These are phyloP conservation scores for Calephelis virginiensis DNA, from an alignment of 1,140 invertebrate species.

Conservation along the genomic window DNA sequence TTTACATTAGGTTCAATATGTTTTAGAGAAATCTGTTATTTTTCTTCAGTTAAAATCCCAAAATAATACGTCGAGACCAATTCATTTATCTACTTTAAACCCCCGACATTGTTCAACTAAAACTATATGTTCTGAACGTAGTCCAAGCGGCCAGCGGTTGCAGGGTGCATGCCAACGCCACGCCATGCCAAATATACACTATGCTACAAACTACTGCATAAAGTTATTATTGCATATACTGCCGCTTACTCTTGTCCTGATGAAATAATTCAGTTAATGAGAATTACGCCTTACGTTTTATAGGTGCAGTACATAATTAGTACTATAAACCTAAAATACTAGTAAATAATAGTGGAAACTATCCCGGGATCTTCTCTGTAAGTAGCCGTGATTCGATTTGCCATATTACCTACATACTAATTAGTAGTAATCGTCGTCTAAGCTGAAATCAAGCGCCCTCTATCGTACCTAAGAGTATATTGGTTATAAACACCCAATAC, in stretches of 20 bases:
- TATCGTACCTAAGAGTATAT: no score
- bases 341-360: no score
- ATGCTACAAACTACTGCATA: slow-evolving; percentile 54
- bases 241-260: slow-evolving; percentile 38
- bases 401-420: no score
- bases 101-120: slow-evolving; percentile 34
- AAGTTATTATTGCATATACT: not conserved
- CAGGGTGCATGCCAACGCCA: slow-evolving; percentile 72
- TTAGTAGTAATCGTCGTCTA: no score
- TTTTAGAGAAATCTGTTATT: not conserved
- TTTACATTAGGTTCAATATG: not conserved
- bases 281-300: not conserved
- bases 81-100: not conserved
- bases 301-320: no score
- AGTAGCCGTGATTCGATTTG: no score
- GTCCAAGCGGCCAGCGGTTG: slow-evolving; percentile 53
- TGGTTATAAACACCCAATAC: no score
- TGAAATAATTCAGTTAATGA: slow-evolving; percentile 25
- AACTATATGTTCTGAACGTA: slow-evolving; percentile 45
- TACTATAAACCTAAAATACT: no score
- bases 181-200: slow-evolving; percentile 62
- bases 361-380: no score
- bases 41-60: not conserved
- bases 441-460: no score
- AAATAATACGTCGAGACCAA: not conserved